Conservation (phyloP, 1,140 invertebrate species). For the Hyles euphorbiae region DNA sequence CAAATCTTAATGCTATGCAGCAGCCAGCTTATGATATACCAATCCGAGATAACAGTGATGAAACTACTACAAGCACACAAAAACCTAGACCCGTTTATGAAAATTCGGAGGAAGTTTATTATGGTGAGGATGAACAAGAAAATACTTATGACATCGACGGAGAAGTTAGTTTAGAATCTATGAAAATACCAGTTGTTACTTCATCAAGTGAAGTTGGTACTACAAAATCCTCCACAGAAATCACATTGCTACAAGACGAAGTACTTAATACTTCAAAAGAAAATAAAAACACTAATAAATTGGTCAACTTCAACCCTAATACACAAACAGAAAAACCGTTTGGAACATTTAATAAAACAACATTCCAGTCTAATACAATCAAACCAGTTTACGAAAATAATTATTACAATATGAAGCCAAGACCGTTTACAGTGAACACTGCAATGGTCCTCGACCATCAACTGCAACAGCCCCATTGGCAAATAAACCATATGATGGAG, state of each 20-base stretch:
- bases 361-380: constrained; percentile 51
- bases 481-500: constrained; percentile 66
- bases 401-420: constrained; percentile 51
- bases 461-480: constrained; percentile 67
- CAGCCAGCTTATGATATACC: constrained; percentile 71
- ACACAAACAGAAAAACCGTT: constrained; percentile 74
- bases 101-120: constrained; percentile 65
- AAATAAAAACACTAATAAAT: constrained; percentile 21
- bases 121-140: constrained; percentile 53
- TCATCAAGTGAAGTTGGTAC: constrained; percentile 34
- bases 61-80: constrained; percentile 40
- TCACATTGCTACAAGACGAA: constrained; percentile 34
- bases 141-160: constrained; percentile 45
- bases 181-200: constrained; percentile 64
- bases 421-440: constrained; percentile 64
- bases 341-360: constrained; percentile 42
- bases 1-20: constrained; percentile 42
- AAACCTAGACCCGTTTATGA: constrained; percentile 57
- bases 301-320: constrained; percentile 44
- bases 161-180: constrained; percentile 67
- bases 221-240: constrained; percentile 31
- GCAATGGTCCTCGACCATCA: constrained; percentile 56
- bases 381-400: constrained; percentile 44
- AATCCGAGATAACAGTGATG: constrained; percentile 56
- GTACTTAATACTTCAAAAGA: constrained; percentile 21